Evolutionary conservation across 2,888 invertebrate species (phyloP), one percentile per base, ranked within the genome.

Genomic region (Eurois occulta): DNA sequence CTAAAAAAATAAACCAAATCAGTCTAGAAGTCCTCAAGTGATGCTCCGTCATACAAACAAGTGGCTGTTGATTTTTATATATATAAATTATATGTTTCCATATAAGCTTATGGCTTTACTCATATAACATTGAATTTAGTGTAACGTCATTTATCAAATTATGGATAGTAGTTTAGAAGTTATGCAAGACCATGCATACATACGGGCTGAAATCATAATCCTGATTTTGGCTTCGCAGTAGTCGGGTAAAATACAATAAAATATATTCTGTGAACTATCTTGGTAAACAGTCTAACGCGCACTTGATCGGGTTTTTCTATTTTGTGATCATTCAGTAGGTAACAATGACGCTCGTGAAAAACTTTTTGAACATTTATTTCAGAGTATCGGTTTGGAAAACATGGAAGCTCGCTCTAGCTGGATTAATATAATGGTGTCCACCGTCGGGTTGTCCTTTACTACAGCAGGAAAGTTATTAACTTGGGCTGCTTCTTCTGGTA

Each of bases 341-440:
- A 66, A 28, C 46, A 46, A 46, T 7, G 41, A 32, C 32, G 24
- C 24, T 48, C 48, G 16, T 62, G 6, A 32, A 62, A n/a, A 43
- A 24, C 8, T 8, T 32, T 21, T 41, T 38, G 21, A 21, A 24
- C 16, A n/a, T 58, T 68, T 8, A 21, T 82, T 83, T 74, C 52
- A 85, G 85, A 80, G 75, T 48, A 85, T 85, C 55, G 77, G 80
- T 1, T 77, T 85, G 10, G 1, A 60, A 0, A 73, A 72, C 48
- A 88, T 94, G 3, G 95, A 95, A 88, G 94, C 96, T 4, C 91
- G 96, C 71, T 94, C 86, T 28, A 80, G 73, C 58, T 97, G 96
- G 89, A 89, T 97, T 41, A 96, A 95, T 84, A 94, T 97, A 41
- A 87, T 94, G 24, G 94, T 96, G 60, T 95, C 95, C 10, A 88